Evolutionary conservation across 2,888 invertebrate genomes (phyloP).

Genomic region (Prosapia bicincta): DNA sequence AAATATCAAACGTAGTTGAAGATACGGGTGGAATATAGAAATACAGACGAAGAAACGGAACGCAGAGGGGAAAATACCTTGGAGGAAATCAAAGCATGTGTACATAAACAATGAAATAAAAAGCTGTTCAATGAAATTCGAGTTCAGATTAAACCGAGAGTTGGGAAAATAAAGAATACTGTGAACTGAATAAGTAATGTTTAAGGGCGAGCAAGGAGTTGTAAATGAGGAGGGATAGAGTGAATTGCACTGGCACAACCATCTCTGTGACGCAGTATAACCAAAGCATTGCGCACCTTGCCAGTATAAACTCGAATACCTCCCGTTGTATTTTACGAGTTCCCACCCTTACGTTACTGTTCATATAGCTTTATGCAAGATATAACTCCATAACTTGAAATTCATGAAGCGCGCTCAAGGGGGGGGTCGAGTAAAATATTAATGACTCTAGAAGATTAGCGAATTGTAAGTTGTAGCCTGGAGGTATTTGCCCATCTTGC

Average conservation of each 20-base stretch:
- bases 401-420: slow-evolving; percentile 15
- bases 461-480: neutral
- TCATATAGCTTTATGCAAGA: slow-evolving; percentile 15
- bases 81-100: too few relatives aligned
- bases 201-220: neutral
- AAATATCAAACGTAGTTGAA: too few relatives aligned
- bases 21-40: too few relatives aligned
- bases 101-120: too few relatives aligned
- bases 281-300: neutral
- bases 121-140: too few relatives aligned
- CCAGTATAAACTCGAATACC: neutral
- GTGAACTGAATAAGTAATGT: neutral
- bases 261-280: neutral
- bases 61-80: too few relatives aligned
- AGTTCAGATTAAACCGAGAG: neutral
- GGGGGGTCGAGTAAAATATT: neutral
- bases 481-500: neutral
- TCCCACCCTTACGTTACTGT: slow-evolving; percentile 12
- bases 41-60: too few relatives aligned
- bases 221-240: neutral
- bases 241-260: neutral
- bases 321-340: neutral
- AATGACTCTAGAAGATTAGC: neutral
- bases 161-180: neutral
- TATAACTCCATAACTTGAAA: slow-evolving; percentile 13